A percentile compares a stretch with the other conserved stretches of the same genome.
Evolutionary conservation across 1,140 invertebrate species (phyloP).

Genomic region (Musca domestica): DNA sequence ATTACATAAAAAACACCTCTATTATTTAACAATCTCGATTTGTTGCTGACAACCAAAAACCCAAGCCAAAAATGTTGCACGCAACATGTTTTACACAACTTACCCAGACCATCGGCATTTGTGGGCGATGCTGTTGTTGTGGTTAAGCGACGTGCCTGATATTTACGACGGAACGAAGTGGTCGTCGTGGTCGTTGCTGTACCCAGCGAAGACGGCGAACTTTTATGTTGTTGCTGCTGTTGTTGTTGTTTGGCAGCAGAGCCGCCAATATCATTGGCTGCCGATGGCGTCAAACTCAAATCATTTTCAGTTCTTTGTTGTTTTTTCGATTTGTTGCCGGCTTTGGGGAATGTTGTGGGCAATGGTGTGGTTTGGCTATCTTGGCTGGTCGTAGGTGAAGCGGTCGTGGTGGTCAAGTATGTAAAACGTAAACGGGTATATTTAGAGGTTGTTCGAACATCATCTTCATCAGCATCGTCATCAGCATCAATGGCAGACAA

Average conservation of each 20-base stretch:
- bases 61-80: not conserved
- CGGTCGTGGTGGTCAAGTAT: not conserved
- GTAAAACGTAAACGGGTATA: conserved; percentile 6
- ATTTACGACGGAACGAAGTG: conserved; percentile 40
- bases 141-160: conserved; percentile 46
- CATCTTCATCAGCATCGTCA: not conserved
- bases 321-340: not conserved
- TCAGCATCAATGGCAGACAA: not conserved
- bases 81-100: conserved; percentile 16
- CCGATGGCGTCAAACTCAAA: conserved; percentile 22
- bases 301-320: conserved; percentile 1
- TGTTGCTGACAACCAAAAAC: too few relatives aligned
- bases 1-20: too few relatives aligned
- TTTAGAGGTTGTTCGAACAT: conserved; percentile 6
- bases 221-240: not conserved
- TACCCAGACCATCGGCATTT: conserved; percentile 38
- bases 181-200: not conserved
- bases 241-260: conserved; percentile 1
- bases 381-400: not conserved
- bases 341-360: conserved; percentile 3
- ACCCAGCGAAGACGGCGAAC: not conserved
- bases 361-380: not conserved
- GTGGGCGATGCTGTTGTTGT: conserved; percentile 29
- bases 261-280: conserved; percentile 18
- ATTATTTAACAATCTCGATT: too few relatives aligned